Percentiles rank a stretch among this genome's conserved stretches.
Evolutionary conservation across 2,888 invertebrate species (phyloP).

Genomic region (Linnaemya tessellans): DNA sequence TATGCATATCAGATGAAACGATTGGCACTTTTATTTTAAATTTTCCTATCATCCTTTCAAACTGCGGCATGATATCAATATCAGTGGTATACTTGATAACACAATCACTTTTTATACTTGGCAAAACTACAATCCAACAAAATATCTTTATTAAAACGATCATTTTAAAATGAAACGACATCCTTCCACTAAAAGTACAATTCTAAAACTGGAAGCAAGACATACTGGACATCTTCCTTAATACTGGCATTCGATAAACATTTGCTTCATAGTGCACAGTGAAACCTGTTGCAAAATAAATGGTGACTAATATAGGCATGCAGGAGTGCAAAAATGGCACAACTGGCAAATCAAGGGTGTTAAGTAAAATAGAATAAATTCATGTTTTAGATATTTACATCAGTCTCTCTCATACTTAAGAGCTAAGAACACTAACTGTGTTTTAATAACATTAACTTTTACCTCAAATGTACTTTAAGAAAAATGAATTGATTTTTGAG

Average conservation of each 20-base stretch:
- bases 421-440: too few species aligned
- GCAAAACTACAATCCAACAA: constrained; percentile 9
- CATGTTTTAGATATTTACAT: too few species aligned
- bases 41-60: constrained; percentile 35
- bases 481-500: too few species aligned
- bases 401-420: too few species aligned
- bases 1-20: neutral
- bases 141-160: constrained; percentile 7
- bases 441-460: too few species aligned
- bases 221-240: neutral
- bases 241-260: neutral
- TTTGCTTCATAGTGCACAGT: neutral
- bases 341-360: too few species aligned
- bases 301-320: too few species aligned
- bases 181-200: neutral
- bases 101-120: constrained; percentile 26
- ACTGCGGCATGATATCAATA: constrained; percentile 8
- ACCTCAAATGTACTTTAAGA: too few species aligned
- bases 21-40: constrained; percentile 20
- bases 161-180: neutral
- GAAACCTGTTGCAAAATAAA: too few species aligned
- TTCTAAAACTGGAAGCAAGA: neutral
- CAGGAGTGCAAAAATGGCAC: too few species aligned
- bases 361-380: too few species aligned
- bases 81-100: neutral